phyloP scores from a whole-genome alignment of 2,797 vertebrate genomes.

The Liparis tanakae region DNA sequence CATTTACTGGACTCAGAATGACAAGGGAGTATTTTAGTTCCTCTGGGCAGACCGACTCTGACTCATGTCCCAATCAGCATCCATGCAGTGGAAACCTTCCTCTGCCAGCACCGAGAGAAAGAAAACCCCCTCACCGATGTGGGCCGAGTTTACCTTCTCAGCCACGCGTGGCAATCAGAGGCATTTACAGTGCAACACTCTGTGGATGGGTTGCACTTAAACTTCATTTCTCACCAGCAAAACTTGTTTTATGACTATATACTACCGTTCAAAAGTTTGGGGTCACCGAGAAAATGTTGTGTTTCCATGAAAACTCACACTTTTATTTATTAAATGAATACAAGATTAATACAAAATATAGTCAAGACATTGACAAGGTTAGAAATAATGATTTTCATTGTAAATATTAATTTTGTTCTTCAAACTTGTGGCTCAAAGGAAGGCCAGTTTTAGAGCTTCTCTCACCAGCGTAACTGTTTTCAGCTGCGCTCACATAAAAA shows the following conservation, averaged over 20 bases:
- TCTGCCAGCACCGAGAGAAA: conserved; percentile 40
- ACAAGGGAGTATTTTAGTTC: conserved; percentile 52
- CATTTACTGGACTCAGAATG: conserved; percentile 33
- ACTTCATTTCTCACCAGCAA: background rate
- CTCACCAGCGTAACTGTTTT: too few relatives aligned
- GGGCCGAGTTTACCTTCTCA: conserved; percentile 54
- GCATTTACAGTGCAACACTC: conserved; percentile 35
- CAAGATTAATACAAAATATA: too few relatives aligned
- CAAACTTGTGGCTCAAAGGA: too few relatives aligned
- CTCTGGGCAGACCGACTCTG: conserved; percentile 37
- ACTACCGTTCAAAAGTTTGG: too few relatives aligned
- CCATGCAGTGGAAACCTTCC: conserved; percentile 33
- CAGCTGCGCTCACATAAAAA: too few relatives aligned
- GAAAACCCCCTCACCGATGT: conserved; percentile 54
- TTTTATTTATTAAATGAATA: too few relatives aligned
- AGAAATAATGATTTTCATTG: too few relatives aligned
- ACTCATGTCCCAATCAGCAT: conserved; percentile 56
- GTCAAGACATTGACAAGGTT: too few relatives aligned
- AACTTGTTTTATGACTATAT: background rate
- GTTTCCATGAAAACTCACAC: too few relatives aligned
- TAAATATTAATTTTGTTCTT: too few relatives aligned
- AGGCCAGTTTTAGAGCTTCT: too few relatives aligned
- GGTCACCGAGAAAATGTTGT: too few relatives aligned
- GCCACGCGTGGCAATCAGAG: conserved; percentile 50
- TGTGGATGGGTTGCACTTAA: conserved; percentile 7